Evolutionary conservation across 2,113 vertebrate genomes (phyloP).

Genomic region (Tympanuchus pallidicinctus): DNA sequence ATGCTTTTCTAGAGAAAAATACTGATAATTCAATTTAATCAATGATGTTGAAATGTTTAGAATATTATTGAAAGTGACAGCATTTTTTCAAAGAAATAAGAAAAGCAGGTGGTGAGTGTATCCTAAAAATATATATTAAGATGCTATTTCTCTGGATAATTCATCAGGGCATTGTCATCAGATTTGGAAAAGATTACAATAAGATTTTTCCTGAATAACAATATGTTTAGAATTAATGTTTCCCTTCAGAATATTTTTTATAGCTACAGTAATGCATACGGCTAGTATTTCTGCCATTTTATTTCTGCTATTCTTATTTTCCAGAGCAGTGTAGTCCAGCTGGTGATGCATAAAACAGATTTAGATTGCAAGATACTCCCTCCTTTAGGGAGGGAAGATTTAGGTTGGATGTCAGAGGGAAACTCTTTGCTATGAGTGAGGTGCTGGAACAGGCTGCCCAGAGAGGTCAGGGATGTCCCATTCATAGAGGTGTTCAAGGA

Average conservation of each 20-base stretch:
- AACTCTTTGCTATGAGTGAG: too few species aligned
- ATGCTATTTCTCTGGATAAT: slow-evolving; percentile 27
- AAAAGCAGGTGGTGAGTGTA: background rate
- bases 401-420: too few species aligned
- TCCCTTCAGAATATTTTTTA: background rate
- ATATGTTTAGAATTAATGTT: background rate
- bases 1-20: background rate
- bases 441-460: too few species aligned
- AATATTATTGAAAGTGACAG: slow-evolving; percentile 47
- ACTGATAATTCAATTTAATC: slow-evolving; percentile 23
- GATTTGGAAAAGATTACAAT: background rate
- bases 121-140: slow-evolving; percentile 7
- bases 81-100: slow-evolving; percentile 44
- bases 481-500: too few species aligned
- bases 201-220: background rate
- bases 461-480: too few species aligned
- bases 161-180: background rate
- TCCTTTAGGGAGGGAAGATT: too few species aligned
- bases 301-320: background rate
- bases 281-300: background rate
- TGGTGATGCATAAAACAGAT: background rate
- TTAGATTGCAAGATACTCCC: background rate
- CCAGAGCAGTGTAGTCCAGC: background rate
- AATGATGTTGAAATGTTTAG: background rate
- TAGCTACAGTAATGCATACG: background rate